phyloP scores from a whole-genome alignment of 2,888 invertebrate genomes.

The Peribatodes rhomboidaria region DNA sequence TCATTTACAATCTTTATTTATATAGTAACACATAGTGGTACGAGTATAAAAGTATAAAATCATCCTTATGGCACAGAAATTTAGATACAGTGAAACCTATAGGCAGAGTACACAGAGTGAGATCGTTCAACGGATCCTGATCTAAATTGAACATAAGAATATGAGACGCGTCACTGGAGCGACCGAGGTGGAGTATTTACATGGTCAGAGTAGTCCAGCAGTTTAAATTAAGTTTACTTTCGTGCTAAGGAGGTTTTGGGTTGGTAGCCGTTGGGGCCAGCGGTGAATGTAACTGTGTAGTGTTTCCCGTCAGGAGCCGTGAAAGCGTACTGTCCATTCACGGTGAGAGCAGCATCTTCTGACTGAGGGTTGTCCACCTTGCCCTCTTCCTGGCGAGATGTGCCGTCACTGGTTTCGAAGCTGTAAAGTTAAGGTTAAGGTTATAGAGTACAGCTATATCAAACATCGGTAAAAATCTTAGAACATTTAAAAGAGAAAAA shows the following conservation, averaged over 20 bases:
- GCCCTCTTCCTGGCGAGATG: slow-evolving; percentile 88
- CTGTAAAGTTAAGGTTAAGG: slow-evolving; percentile 60
- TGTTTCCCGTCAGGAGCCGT: slow-evolving; percentile 89
- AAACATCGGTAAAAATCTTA: not conserved
- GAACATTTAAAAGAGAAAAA: no score
- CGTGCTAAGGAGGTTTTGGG: slow-evolving; percentile 84
- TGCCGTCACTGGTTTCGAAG: slow-evolving; percentile 90
- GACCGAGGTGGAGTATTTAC: slow-evolving; percentile 50
- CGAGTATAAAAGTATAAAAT: slow-evolving; percentile 69
- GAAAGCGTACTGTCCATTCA: slow-evolving; percentile 88
- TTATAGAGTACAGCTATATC: not conserved
- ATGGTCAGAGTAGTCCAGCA: slow-evolving; percentile 33
- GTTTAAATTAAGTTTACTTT: slow-evolving; percentile 49
- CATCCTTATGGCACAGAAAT: slow-evolving; percentile 79
- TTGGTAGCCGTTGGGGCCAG: slow-evolving; percentile 88
- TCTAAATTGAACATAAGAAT: slow-evolving; percentile 43
- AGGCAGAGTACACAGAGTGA: slow-evolving; percentile 31
- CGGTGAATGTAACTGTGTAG: slow-evolving; percentile 88
- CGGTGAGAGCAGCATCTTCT: slow-evolving; percentile 88
- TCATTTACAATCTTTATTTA: slow-evolving; percentile 37
- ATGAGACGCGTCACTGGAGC: slow-evolving; percentile 32
- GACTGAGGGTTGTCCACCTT: slow-evolving; percentile 88
- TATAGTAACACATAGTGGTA: slow-evolving; percentile 33
- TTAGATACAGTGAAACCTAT: slow-evolving; percentile 62
- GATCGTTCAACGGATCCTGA: slow-evolving; percentile 42